Conservation (phyloP, 2,888 invertebrate genomes). For the Lasioglossum villosulum region DNA sequence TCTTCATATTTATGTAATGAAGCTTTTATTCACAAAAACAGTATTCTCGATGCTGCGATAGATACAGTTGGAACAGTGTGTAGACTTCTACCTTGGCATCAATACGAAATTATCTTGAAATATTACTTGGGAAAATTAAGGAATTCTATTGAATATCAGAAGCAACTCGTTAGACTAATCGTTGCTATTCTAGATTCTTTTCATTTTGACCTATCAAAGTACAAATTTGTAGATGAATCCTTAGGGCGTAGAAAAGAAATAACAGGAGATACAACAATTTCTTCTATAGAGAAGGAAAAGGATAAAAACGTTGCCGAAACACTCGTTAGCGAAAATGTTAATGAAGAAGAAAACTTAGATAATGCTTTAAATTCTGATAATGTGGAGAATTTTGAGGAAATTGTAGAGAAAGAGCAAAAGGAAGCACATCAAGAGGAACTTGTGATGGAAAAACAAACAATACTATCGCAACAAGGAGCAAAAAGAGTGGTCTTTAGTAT, state of each 20-base stretch:
- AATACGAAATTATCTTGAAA: slow-evolving; percentile 93
- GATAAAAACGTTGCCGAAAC: slow-evolving; percentile 80
- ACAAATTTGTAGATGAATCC: slow-evolving; percentile 74
- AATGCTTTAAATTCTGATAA: slow-evolving; percentile 76
- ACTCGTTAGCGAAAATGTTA: slow-evolving; percentile 65
- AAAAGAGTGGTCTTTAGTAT: slow-evolving; percentile 91
- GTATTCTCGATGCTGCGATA: slow-evolving; percentile 93
- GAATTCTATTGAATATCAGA: slow-evolving; percentile 90
- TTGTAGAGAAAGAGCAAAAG: slow-evolving; percentile 79
- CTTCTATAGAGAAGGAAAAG: slow-evolving; percentile 72
- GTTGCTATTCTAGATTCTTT: slow-evolving; percentile 94
- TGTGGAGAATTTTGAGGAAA: slow-evolving; percentile 74
- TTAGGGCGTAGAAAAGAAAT: slow-evolving; percentile 22
- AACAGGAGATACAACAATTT: slow-evolving; percentile 66
- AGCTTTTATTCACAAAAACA: slow-evolving; percentile 91
- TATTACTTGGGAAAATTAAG: slow-evolving; percentile 92
- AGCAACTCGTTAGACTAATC: slow-evolving; percentile 91
- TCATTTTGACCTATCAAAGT: slow-evolving; percentile 94
- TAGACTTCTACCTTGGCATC: slow-evolving; percentile 93
- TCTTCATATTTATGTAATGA: slow-evolving; percentile 92
- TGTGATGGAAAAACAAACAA: slow-evolving; percentile 84
- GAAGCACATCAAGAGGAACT: slow-evolving; percentile 63
- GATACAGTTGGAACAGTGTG: slow-evolving; percentile 92
- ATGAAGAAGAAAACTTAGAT: slow-evolving; percentile 83
- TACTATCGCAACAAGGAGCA: slow-evolving; percentile 90